Evolutionary conservation across 1,140 invertebrate species (phyloP).

Genomic region (Globodera ellingtonae): DNA sequence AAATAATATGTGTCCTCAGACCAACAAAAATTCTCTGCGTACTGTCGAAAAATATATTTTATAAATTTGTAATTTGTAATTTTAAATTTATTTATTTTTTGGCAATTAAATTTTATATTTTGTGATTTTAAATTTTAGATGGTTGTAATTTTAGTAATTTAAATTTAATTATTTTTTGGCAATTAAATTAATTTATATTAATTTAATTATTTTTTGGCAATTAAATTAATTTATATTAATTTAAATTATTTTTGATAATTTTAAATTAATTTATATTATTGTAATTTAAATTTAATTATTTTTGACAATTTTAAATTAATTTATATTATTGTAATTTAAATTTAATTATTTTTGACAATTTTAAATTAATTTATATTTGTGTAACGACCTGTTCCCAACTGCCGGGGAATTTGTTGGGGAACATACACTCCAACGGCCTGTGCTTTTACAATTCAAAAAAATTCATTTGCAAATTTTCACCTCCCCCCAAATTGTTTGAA

Average conservation of each 20-base stretch:
- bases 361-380: slow-evolving; percentile 7
- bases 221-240: no score
- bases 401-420: slow-evolving; percentile 61
- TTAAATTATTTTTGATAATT: no score
- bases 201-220: no score
- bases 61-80: not conserved
- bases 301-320: no score
- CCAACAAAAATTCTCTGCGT: slow-evolving; percentile 65
- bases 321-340: no score
- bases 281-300: no score
- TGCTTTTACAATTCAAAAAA: slow-evolving; percentile 43
- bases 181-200: no score
- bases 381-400: slow-evolving; percentile 59
- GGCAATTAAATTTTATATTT: no score
- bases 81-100: slow-evolving; percentile 1
- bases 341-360: not conserved
- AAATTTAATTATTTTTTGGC: no score
- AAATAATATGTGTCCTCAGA: slow-evolving; percentile 63
- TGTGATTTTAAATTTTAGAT: no score
- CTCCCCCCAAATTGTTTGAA: slow-evolving; percentile 59
- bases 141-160: no score
- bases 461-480: not conserved
- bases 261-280: no score
- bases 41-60: slow-evolving; percentile 42
- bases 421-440: slow-evolving; percentile 56